phyloP scores from a whole-genome alignment of 2,113 vertebrate species.

The Gavialis gangeticus region DNA sequence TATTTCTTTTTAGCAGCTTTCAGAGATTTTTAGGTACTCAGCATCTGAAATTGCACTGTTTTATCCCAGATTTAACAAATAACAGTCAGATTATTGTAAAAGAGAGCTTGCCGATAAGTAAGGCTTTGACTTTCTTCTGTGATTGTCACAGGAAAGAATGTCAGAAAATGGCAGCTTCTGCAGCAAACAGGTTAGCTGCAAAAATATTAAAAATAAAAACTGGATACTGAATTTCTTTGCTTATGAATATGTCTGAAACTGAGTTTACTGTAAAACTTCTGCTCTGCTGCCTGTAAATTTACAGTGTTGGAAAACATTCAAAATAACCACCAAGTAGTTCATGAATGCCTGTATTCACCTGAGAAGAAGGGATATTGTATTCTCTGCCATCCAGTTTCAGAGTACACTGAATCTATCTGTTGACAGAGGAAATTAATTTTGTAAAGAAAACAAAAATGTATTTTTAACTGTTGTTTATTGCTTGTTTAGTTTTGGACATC shows the following conservation, averaged over 20 bases:
- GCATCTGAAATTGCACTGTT: constrained; percentile 60
- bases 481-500: not conserved
- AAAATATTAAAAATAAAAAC: constrained; percentile 73
- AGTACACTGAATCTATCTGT: constrained; percentile 39
- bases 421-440: constrained; percentile 25
- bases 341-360: constrained; percentile 55
- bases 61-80: constrained; percentile 72
- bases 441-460: not conserved
- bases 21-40: constrained; percentile 60
- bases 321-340: constrained; percentile 69
- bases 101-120: constrained; percentile 70
- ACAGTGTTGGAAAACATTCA: constrained; percentile 70
- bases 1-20: constrained; percentile 48
- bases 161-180: constrained; percentile 42
- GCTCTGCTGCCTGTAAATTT: constrained; percentile 63
- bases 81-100: constrained; percentile 70
- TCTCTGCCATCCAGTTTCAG: constrained; percentile 56
- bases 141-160: constrained; percentile 60
- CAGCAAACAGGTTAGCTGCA: constrained; percentile 32
- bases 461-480: not conserved
- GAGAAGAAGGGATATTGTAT: constrained; percentile 50
- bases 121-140: constrained; percentile 68
- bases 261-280: constrained; percentile 72
- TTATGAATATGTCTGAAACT: constrained; percentile 66
- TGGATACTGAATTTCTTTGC: constrained; percentile 40